Base-by-base conservation (phyloP, 2,888 invertebrate genomes). In the Athetis lepigone region DNA sequence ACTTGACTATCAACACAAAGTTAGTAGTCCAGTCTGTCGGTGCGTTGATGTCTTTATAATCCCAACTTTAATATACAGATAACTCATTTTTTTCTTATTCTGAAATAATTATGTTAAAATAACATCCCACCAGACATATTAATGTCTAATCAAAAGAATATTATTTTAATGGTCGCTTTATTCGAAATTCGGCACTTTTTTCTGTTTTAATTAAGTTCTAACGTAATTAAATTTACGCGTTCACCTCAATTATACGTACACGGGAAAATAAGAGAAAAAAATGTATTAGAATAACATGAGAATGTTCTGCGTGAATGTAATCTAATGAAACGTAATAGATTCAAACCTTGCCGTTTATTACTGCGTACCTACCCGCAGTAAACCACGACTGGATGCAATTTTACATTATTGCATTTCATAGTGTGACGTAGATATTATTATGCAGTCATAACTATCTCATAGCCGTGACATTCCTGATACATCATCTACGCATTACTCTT, bases 21-120 rank as follows among this genome's bases (percentile, higher is more conserved):
- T 4, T n/a, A n/a, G n/a, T 37, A 33, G 13, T 6, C 16, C n/a
- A 23, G 9, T 19, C 36, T 7, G 4, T 8, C 16, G 33, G 59
- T 67, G 79, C 80, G 81, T 81, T 81, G 77, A 79, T 69, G 81
- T 81, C 77, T 79, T 77, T 80, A 43, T 51, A 71, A 71, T 62
- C 59, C 58, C 29, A 45, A 25, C 19, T 45, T 37, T 59, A 36
- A 18, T 37, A 50, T 46, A 25, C 13, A n/a, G n/a, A 43, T 11
- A 18, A 11, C 3, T 27, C 9, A 9, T 29, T 29, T 42, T 37
- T 19, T 36, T 19, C 19, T 16, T 18, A 21, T 13, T 13, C 2
- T 29, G 37, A 9, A 33, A 13, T 18, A 33, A 16, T n/a, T 8
- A 9, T 18, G 2, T 23, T 18, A 13, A 42, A 39, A 27, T 3